phyloP scores from a whole-genome alignment of 2,113 vertebrate species.

The Anseranas semipalmata region DNA sequence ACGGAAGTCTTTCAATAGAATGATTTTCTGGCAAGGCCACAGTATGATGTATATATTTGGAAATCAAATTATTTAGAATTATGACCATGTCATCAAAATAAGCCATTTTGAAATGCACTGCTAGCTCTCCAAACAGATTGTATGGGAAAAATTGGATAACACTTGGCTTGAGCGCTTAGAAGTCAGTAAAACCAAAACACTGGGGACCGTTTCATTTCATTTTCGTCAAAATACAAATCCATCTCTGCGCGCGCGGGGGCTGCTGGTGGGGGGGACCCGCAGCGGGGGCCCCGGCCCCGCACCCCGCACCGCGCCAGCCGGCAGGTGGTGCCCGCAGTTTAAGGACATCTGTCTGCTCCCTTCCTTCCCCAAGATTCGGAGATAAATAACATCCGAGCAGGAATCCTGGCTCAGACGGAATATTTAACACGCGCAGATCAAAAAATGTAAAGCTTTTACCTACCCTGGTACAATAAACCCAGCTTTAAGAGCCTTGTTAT shows the following conservation, averaged over 20 bases:
- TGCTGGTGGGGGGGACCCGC: background rate
- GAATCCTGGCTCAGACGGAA: constrained; percentile 46
- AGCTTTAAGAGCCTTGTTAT: constrained; percentile 73
- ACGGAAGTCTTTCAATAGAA: constrained; percentile 46
- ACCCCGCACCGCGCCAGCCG: background rate
- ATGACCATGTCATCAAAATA: constrained; percentile 68
- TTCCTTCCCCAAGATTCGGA: background rate
- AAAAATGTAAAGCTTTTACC: constrained; percentile 65
- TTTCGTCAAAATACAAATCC: background rate
- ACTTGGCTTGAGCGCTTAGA: constrained; percentile 32
- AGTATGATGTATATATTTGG: constrained; percentile 58
- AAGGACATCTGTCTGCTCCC: constrained; percentile 70
- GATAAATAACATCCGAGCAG: constrained; percentile 48
- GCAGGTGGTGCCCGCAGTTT: constrained; percentile 77
- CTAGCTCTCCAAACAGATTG: constrained; percentile 58
- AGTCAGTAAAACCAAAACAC: constrained; percentile 54
- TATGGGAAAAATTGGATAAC: constrained; percentile 63
- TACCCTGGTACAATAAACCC: constrained; percentile 66
- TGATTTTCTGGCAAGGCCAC: constrained; percentile 39
- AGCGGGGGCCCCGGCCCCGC: background rate
- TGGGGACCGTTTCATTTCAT: constrained; percentile 42
- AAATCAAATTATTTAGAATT: constrained; percentile 75
- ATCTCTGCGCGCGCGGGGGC: background rate
- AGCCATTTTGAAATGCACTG: constrained; percentile 66
- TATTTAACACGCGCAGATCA: constrained; percentile 70